Conservation (phyloP, 2,797 vertebrate species). For the Sternarchorhynchus goeldii region DNA sequence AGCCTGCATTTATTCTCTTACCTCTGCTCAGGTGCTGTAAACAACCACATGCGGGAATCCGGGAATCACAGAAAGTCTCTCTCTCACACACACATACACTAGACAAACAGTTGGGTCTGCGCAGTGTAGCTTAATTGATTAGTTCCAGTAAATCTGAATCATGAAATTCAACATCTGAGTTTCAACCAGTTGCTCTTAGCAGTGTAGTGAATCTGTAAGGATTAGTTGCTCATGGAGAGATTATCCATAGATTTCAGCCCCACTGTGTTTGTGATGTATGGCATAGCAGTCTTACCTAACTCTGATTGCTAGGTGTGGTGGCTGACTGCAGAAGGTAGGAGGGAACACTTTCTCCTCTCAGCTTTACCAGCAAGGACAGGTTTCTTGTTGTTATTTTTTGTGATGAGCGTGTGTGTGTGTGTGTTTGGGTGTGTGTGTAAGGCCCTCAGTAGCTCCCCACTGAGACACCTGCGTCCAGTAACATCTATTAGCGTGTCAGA, state of each 20-base stretch:
- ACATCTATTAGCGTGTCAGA: constrained; percentile 14
- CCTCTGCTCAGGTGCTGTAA: constrained; percentile 43
- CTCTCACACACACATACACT: constrained; percentile 14
- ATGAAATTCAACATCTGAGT: background rate
- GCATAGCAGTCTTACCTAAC: no score
- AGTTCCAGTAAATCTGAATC: background rate
- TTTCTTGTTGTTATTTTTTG: constrained; percentile 1
- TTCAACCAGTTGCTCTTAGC: background rate
- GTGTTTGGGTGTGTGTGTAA: constrained; percentile 31
- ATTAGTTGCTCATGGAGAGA: background rate
- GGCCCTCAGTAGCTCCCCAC: constrained; percentile 53
- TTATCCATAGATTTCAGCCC: background rate
- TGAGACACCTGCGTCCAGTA: constrained; percentile 68
- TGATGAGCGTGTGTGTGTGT: constrained; percentile 34
- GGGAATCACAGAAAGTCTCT: constrained; percentile 14
- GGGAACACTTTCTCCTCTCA: background rate
- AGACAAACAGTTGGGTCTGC: background rate
- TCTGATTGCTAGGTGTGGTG: constrained; percentile 13
- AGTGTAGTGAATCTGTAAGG: background rate
- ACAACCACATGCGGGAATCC: constrained; percentile 33
- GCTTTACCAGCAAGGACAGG: constrained; percentile 21
- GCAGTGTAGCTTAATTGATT: background rate
- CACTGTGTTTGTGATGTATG: background rate
- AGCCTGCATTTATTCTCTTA: constrained; percentile 39
- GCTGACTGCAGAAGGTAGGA: background rate